Evolutionary conservation across 1,140 invertebrate species (phyloP), one percentile per base, ranked within the genome.

Genomic region (Babylonia areolata): DNA sequence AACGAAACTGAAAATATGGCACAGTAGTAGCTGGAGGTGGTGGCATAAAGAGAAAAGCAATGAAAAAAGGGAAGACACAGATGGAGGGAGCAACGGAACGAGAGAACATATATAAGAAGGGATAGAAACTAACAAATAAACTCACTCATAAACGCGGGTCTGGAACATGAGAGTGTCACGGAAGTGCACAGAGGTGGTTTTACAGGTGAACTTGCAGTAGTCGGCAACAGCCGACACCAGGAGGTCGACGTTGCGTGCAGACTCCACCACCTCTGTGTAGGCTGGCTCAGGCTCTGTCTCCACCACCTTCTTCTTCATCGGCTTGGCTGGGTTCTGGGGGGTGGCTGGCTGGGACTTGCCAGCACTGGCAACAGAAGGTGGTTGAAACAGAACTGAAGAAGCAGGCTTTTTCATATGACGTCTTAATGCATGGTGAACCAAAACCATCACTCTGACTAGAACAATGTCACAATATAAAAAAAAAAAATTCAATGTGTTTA

Each of bases 131-230:
- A 28, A 64, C 23, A 23, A 33, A 23, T 23, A 23, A 33, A 91
- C 92, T 92, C 90, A 94, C 94, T 94, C 91, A 88, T 91, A 94
- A 3, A 94, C 87, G 88, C 94, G 90, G 0, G 92, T 94, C 89
- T 95, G 93, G 88, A 94, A 94, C 91, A 95, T 94, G 17, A 94
- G 90, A 1, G 94, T 95, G 84, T 94, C 93, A 81, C 92, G 92
- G 88, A 94, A 95, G 84, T 91, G 85, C 31, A 95, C 90, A 12
- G 85, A 85, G 31, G 92, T 91, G 1, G 90, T 87, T 46, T 93
- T 92, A 85, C 92, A 93, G 77, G 92, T 92, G 87, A 88, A 93
- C 90, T 94, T 91, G 85, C 92, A 91, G 90, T 89, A 94, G 84
- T 94, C 93, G 85, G 92, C 88, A 69, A 91, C 88, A 20, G 91